A percentile compares a stretch with the other conserved stretches of the same genome.
These are phyloP conservation scores for Brachionus asplanchnoidis DNA, from an alignment of 1,140 invertebrate species.

Conservation along the genomic window DNA sequence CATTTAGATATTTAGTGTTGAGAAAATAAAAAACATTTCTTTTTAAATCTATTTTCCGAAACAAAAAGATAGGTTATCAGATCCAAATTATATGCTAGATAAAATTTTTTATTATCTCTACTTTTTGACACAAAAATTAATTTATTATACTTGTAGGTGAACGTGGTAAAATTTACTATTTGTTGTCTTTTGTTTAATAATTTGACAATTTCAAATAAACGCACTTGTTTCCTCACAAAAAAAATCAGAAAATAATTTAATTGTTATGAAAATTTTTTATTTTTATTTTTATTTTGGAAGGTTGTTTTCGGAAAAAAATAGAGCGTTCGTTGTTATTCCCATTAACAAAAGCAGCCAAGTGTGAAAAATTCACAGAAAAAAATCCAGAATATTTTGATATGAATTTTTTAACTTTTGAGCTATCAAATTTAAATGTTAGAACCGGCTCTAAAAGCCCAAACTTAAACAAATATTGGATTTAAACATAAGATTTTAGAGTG, in stretches of 20 bases:
- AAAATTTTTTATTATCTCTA: not conserved
- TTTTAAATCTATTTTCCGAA: not conserved
- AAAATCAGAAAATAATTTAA: not conserved
- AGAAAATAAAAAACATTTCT: conserved; percentile 13
- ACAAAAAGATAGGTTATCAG: not conserved
- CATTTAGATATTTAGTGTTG: not conserved
- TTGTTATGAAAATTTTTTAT: not conserved
- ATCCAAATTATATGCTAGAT: not conserved
- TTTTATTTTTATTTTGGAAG: not conserved
- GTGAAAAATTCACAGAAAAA: not conserved
- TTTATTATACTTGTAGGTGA: not conserved
- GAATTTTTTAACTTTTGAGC: not conserved
- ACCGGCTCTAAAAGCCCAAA: not conserved
- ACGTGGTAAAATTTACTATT: not conserved
- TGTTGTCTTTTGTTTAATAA: not conserved
- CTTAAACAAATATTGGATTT: not conserved
- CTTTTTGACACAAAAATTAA: not conserved
- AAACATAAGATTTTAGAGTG: not conserved
- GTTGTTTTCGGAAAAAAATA: no score
- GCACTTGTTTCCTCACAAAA: no score
- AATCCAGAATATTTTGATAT: not conserved
- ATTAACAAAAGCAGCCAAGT: not conserved
- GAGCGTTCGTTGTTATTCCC: no score
- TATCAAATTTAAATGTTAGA: not conserved
- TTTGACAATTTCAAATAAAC: no score